Conservation (phyloP, 2,797 vertebrate genomes). For the Bovichtus variegatus region DNA sequence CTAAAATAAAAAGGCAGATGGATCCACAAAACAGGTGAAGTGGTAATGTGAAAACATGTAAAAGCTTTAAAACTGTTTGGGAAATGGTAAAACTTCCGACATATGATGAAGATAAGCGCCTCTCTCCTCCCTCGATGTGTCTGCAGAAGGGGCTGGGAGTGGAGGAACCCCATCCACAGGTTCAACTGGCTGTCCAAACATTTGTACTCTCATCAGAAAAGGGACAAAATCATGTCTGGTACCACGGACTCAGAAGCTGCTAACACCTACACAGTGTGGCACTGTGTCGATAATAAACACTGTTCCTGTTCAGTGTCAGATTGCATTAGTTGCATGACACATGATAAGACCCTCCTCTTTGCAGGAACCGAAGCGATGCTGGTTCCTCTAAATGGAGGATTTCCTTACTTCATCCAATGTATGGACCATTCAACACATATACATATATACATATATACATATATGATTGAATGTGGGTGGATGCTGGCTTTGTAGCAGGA, state of each 20-base stretch:
- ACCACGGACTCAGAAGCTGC: background rate
- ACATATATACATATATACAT: no score
- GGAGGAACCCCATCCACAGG: background rate
- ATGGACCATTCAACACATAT: background rate
- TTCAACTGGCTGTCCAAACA: background rate
- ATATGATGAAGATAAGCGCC: background rate
- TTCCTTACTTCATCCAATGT: background rate
- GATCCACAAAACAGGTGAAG: no score
- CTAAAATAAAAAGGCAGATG: no score
- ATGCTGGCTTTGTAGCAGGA: background rate
- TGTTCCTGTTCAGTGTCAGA: conserved; percentile 5
- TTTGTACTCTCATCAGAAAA: background rate
- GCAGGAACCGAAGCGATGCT: background rate
- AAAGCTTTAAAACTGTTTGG: background rate
- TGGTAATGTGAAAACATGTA: background rate
- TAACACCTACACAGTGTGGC: background rate
- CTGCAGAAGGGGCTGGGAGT: background rate
- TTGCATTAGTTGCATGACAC: background rate
- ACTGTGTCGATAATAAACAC: conserved; percentile 8
- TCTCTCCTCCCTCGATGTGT: background rate
- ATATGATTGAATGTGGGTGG: background rate
- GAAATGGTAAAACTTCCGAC: background rate
- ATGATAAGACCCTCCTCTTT: background rate
- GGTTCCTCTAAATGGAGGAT: background rate
- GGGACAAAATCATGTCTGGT: background rate